Evolutionary conservation across 2,888 invertebrate species (phyloP), one percentile per base, ranked within the genome.

Genomic region (Drosophila diplacantha): DNA sequence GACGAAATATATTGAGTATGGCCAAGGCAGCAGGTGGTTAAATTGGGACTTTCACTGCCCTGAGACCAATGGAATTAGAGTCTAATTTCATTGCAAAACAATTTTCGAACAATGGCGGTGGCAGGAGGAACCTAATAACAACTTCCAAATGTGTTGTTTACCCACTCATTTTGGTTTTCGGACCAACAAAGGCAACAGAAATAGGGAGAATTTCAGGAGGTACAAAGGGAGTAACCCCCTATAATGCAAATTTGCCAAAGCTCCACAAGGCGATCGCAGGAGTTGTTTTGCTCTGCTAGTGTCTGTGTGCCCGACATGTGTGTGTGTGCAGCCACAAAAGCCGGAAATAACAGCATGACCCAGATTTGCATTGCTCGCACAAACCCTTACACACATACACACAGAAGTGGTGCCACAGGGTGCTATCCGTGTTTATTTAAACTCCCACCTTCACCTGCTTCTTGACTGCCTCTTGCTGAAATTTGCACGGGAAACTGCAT

Each of bases 281-380:
- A 49, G 32, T 50, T 51, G 31, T 51, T 51, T 38, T 32, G 26
- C 12, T 24, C 26, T 41, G 50, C 34, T n/a, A n/a, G 24, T 39
- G 22, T 20, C 14, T 11, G 22, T 22, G 20, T 32, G 44, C 12
- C 37, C 3, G 6, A 37, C 41, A 9, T 57, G 56, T 41, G 11
- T 53, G 55, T 53, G 44, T 65, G 53, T 73, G 58, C 54, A 59
- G 75, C 76, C 79, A 78, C 76, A 81, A 79, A 64, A 74, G 66
- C 81, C 79, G 81, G 81, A 78, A 81, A 78, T 79, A 81, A 71
- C 69, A 76, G 69, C 67, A 69, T 81, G 81, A 81, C 81, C 81
- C 47, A 81, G 73, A 79, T 78, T 79, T 69, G 58, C 67, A 61
- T 44, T 41, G 59, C 26, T n/a, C 49, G 41, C 49, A 24, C 16